phyloP scores from a whole-genome alignment of 2,797 vertebrate genomes.

The Ara ararauna region DNA sequence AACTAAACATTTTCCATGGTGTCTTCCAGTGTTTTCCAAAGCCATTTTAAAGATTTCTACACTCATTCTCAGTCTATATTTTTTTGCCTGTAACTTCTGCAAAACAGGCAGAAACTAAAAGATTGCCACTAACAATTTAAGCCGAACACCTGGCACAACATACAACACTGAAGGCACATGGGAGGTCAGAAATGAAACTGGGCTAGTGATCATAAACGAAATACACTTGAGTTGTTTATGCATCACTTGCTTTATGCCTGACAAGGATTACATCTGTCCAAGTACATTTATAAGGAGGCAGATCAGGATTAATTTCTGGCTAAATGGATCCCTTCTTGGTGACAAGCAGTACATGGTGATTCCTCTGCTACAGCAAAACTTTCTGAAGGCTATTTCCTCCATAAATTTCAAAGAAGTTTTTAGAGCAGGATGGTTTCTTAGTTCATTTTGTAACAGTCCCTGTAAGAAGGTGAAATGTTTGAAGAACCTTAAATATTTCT shows the following conservation, averaged over 20 bases:
- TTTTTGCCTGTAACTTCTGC: background rate
- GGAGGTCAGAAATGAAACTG: background rate
- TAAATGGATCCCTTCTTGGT: slow-evolving; percentile 27
- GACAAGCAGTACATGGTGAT: background rate
- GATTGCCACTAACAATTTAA: background rate
- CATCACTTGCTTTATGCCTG: background rate
- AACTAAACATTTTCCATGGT: background rate
- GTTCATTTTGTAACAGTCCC: background rate
- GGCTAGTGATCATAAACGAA: background rate
- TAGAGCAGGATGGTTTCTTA: background rate
- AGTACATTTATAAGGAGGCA: slow-evolving; percentile 1
- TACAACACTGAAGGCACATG: background rate
- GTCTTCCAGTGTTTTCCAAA: background rate
- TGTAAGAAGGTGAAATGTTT: background rate
- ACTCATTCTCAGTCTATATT: background rate
- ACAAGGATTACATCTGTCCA: slow-evolving; percentile 15
- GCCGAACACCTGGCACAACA: background rate
- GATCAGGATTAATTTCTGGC: slow-evolving; percentile 18
- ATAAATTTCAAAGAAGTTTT: background rate
- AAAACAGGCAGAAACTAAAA: slow-evolving; percentile 15
- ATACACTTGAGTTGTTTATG: background rate
- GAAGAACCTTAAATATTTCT: background rate
- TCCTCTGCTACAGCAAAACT: background rate
- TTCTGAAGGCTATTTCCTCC: background rate
- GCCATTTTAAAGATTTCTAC: background rate